Evolutionary conservation across 2,113 vertebrate genomes (phyloP), one percentile per base, ranked within the genome.

Genomic region (Pionites leucogaster): DNA sequence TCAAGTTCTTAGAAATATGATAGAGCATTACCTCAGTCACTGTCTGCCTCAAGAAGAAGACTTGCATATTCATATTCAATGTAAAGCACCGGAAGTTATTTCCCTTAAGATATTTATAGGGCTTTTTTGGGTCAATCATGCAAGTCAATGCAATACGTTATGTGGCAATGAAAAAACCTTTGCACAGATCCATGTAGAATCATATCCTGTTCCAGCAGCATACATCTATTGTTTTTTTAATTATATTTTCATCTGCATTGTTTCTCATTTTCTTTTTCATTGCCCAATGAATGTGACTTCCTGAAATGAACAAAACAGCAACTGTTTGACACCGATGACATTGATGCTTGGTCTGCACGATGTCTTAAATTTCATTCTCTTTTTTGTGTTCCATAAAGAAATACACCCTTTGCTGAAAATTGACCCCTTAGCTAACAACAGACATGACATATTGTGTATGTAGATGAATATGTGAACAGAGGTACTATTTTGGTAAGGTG

Each of bases 181-280:
- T 81, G 57, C 77, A 55, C 42, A 64, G 24, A 29, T 82, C 75
- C 39, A 12, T 67, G 49, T 23, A n/a, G 64, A 71, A 83, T 35
- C 60, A 63, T 35, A 67, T 78, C 82, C 60, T 92, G 65, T 90
- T 79, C 46, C 57, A 74, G 47, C 57, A 93, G 20, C 19, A 3
- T 35, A 20, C 20, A 37, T 88, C 46, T 44, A 15, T 22, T 50
- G 24, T 8, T 52, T 65, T 72, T 50, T 3, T 1, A 76, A 59
- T 88, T 78, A 28, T 42, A 62, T 85, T 84, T 89, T 82, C 57
- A 57, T 96, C 42, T 68, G 88, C 22, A 52, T 88, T 92, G 33
- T 95, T 95, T 84, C 39, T 86, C 12, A 5, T 55, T 83, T 90
- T 64, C 35, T 41, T 84, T 42, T 76, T 37, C 16, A 50, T n/a